Base-by-base conservation (phyloP, 1,140 invertebrate species). In the Asbolus verrucosus region DNA sequence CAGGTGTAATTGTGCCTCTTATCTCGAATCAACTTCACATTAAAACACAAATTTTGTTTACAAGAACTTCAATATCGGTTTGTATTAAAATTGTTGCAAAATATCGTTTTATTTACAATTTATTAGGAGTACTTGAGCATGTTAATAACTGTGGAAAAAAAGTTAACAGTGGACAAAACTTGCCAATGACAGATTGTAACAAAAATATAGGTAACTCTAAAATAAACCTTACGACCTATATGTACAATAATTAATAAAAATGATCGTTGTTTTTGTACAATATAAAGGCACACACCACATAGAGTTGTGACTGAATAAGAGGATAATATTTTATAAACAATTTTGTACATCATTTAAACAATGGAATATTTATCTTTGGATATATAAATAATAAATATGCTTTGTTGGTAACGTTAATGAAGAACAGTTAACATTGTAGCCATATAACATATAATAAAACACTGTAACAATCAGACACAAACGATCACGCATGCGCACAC, bases 221-320 rank as follows among this genome's bases (percentile, higher is more conserved):
- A 19, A 24, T 11, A 31, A 54, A 54, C 11, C 46, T 27, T 54
- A 54, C 19, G 1, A 21, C 21, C 46, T 54, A 54, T 19, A 19
- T 54, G 46, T 54, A 54, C 46, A 27, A n/a, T 13, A 46, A 15
- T 19, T 27, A 54, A 24, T 46, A 71, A 65, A 75, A 71, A 65
- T 69, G 70, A 69, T 75, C 72, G 69, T 75, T 75, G 70, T 73
- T 75, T 70, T 71, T 75, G 70, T 73, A 75, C 72, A 72, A 73
- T 73, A 66, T 72, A 73, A 73, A 74, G 72, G 70, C 74, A 73
- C 74, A 71, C 62, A 74, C 70, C 50, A 71, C 66, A 68, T 46
- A 24, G 36, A 71, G 30, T 60, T 63, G 70, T 68, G 65, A 70
- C 60, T 46, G 31, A 71, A 63, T 54, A 27, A 43, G 65, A 66